Conservation (phyloP, 2,888 invertebrate genomes). For the Oxytorus armatus region DNA sequence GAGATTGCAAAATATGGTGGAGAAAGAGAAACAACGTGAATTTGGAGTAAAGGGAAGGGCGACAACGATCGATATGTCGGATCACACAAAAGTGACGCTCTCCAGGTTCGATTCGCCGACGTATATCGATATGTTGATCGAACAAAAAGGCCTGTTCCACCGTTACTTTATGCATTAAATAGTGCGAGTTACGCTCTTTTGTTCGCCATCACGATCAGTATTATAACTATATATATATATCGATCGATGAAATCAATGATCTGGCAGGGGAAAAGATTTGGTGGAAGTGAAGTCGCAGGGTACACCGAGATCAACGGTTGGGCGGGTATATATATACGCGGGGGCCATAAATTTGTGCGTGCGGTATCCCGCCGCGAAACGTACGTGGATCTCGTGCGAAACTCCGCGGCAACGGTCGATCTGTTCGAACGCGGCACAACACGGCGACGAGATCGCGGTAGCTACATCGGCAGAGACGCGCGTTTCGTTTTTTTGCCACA, state of each 20-base stretch:
- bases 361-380: slow-evolving; percentile 67
- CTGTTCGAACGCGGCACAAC: slow-evolving; percentile 65
- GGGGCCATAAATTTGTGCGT: slow-evolving; percentile 64
- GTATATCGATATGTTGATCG: background rate
- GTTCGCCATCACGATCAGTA: background rate
- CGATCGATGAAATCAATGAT: background rate
- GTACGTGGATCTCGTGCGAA: slow-evolving; percentile 67
- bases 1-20: slow-evolving; percentile 14
- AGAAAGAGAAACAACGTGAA: slow-evolving; percentile 8
- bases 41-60: slow-evolving; percentile 31
- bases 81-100: slow-evolving; percentile 57
- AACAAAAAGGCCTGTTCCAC: background rate
- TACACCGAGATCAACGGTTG: slow-evolving; percentile 17
- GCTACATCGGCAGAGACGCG: slow-evolving; percentile 64
- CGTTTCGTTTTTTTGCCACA: slow-evolving; percentile 56
- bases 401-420: slow-evolving; percentile 68
- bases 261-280: slow-evolving; percentile 18
- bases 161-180: background rate
- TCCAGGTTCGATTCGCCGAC: too few species aligned
- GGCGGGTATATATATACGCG: background rate
- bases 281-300: slow-evolving; percentile 25
- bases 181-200: background rate
- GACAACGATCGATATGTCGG: slow-evolving; percentile 41
- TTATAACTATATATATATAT: background rate
- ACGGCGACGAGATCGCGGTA: slow-evolving; percentile 67